Base-by-base conservation (phyloP, 2,113 vertebrate species). In the Poecilia latipinna region DNA sequence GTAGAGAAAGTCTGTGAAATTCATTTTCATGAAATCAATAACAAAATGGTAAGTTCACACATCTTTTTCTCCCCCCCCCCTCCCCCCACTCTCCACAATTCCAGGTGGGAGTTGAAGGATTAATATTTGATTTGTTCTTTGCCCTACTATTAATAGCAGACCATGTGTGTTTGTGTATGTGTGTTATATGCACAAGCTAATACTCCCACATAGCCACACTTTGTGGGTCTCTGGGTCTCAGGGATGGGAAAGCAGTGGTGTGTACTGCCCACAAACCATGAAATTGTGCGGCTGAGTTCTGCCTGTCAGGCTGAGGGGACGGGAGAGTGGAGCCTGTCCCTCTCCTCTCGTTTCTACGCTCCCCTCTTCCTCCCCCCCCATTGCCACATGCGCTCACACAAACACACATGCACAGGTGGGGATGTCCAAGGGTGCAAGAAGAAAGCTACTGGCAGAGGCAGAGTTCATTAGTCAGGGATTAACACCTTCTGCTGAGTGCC, bases 1-100 rank as follows among this genome's bases (percentile, higher is more conserved):
- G 98, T 99, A 93, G 98, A 99, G 95, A 99, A 99, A 97, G 98
- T 99, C 95, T 99, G 98, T 94, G 98, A 99, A 95, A 99, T 99
- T 91, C 98, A 99, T 95, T 99, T 99, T 95, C 98, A 99, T 91
- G 98, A 99, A 96, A 99, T 99, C 97, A 99, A 99, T 96, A 99
- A 99, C 95, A 99, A 99, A 96, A 99, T 99, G 98, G 98, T 99
- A 96, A 97, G 98, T 97, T 78, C 84, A 82, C 80, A 84, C 78
- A 84, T 91, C 88, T 88, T 83, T 89, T 90, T 83, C 88, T 90
- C 89, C 2, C 10, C 35, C 35, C 10, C 35, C 10, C 35, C 35
- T 1, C 35, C 10, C 35, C 35, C 0, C 6, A 33, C 32, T 7
- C 32, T 1, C 7, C 32, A 11, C 86, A 90, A 89, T 89, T 92